Percentiles rank a stretch among this genome's conserved stretches.
Conservation (phyloP, 1,140 invertebrate genomes). For the Drosophila insularis region DNA sequence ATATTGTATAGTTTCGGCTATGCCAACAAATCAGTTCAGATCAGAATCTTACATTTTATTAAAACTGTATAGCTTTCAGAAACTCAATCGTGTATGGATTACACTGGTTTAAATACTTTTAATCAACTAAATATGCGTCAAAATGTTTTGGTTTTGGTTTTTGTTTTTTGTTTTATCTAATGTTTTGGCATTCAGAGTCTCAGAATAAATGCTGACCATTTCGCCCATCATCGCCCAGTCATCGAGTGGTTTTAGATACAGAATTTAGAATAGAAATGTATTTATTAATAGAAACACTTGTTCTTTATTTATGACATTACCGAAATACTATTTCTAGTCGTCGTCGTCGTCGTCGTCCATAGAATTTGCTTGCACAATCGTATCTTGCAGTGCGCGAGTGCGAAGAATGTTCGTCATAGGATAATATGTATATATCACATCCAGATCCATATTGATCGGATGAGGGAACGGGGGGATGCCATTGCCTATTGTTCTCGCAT, state of each 20-base stretch:
- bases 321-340: slow-evolving; percentile 11
- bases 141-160: background rate
- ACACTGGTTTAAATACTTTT: background rate
- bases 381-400: background rate
- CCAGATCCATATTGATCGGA: slow-evolving; percentile 2
- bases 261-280: slow-evolving; percentile 3
- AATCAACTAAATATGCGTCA: background rate
- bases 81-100: background rate
- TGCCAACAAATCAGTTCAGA: no score
- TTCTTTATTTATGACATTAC: slow-evolving; percentile 18
- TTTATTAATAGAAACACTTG: slow-evolving; percentile 18
- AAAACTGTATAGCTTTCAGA: no score
- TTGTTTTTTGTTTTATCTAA: background rate
- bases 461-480: background rate
- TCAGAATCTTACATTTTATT: no score
- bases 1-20: no score
- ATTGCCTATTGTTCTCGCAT: background rate
- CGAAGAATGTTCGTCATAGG: background rate
- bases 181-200: slow-evolving; percentile 3
- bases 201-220: slow-evolving; percentile 5
- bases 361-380: background rate
- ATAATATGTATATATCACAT: background rate
- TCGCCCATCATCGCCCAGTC: background rate
- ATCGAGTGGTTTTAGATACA: slow-evolving; percentile 13
- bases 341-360: background rate